Evolutionary conservation across 2,797 vertebrate species (phyloP).

Genomic region (Bradypus variegatus): DNA sequence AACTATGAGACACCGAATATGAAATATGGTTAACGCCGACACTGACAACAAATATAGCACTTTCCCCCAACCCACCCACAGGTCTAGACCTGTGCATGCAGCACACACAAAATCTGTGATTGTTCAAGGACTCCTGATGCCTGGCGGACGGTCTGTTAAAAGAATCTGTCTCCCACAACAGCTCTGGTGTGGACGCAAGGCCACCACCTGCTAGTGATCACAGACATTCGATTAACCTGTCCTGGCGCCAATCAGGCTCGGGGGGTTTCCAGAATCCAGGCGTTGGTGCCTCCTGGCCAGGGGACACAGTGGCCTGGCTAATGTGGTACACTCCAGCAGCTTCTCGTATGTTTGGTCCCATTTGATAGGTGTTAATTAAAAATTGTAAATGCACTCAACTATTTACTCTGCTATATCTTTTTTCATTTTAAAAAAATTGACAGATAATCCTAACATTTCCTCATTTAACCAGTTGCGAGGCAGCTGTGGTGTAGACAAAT

Average conservation of each 20-base stretch:
- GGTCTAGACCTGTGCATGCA: conserved; percentile 26
- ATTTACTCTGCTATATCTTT: not conserved
- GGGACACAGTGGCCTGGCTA: not conserved
- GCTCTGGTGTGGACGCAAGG: not conserved
- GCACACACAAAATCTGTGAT: not conserved
- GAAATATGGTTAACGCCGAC: conserved; percentile 45
- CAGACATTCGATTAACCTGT: conserved; percentile 46
- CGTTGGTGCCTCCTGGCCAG: not conserved
- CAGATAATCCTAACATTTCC: conserved; percentile 7
- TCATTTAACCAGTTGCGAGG: not conserved
- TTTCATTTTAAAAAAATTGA: not conserved
- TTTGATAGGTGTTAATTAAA: conserved; percentile 23
- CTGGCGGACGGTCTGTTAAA: conserved; percentile 42
- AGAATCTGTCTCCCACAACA: conserved; percentile 57
- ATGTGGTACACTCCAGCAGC: not conserved
- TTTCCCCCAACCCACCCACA: not conserved
- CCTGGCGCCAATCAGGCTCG: not conserved
- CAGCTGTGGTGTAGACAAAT: not conserved
- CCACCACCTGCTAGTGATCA: conserved; percentile 48
- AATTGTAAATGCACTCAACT: conserved; percentile 42
- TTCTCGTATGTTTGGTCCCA: conserved; percentile 39
- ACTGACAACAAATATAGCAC: not conserved
- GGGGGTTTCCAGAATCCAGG: conserved; percentile 4
- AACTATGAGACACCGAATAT: conserved; percentile 40
- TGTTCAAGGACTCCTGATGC: not conserved